These are phyloP conservation scores for Nestor notabilis DNA, from an alignment of 2,113 vertebrate species.

Conservation along the genomic window DNA sequence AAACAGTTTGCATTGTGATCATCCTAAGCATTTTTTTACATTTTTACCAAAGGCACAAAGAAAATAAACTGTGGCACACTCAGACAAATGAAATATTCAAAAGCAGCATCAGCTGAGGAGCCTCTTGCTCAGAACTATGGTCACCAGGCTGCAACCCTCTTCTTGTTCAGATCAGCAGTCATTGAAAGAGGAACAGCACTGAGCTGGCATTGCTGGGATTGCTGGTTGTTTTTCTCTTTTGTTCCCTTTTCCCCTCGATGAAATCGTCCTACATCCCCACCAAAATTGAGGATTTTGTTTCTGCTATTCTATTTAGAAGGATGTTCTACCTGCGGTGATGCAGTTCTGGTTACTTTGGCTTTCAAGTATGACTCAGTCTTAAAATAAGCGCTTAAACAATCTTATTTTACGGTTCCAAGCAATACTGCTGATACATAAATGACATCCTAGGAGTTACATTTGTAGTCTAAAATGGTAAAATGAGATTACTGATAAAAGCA, in stretches of 20 bases:
- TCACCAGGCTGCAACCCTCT: not conserved
- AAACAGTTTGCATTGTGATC: not conserved
- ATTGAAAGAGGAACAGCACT: not conserved
- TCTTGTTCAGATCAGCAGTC: not conserved
- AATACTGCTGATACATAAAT: not conserved
- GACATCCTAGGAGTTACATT: not conserved
- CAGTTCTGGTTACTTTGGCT: not conserved
- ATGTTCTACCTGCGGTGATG: not conserved
- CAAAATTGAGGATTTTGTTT: not conserved
- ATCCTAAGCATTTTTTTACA: not conserved
- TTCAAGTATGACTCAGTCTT: not conserved
- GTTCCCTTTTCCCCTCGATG: not conserved
- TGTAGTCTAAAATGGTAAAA: not conserved
- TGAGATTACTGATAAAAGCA: not conserved
- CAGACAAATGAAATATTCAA: not conserved
- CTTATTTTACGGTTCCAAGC: not conserved
- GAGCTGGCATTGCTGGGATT: rapidly evolving
- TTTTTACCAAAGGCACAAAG: not conserved
- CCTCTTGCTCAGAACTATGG: not conserved
- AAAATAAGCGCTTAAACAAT: not conserved
- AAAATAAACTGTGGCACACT: not conserved
- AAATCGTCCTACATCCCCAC: not conserved
- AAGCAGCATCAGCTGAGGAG: not conserved
- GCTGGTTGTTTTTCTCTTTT: not conserved
- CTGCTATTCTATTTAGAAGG: not conserved